Base-by-base conservation (phyloP, 2,113 vertebrate genomes). In the Athene noctua region DNA sequence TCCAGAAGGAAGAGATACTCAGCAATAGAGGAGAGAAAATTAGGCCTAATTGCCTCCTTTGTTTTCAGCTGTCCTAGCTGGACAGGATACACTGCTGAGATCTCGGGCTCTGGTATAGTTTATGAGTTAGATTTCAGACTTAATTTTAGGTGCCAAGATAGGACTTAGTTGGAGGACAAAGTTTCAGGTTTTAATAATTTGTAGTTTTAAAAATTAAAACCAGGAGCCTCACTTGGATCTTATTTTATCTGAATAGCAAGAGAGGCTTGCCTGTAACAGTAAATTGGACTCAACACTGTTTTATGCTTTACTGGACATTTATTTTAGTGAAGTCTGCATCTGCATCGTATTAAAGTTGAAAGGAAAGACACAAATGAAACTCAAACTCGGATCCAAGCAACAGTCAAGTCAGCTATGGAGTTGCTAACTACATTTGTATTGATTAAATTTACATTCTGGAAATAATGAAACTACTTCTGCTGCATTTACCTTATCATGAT, bases 381-480 rank as follows among this genome's bases (percentile, higher is more conserved):
- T 94, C 88, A 96, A 93, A 98, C 92, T 96, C 87, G 93, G 71
- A 91, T 65, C 15, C 42, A 96, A 96, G 72, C 93, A 97, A 95
- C 70, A 96, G 85, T 90, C 23, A 3, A 96, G 66, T 90, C 93
- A 92, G 91, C 86, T 92, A 74, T 55, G 90, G 80, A 97, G 94
- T 86, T 95, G 55, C 78, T 97, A 98, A 98, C 94, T 97, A 68
- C 73, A 96, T 97, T 97, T 97, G 54, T 96, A 98, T 98, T 97
- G 97, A 98, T 97, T 97, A 90, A 80, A 90, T 97, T 88, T 96
- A 93, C 91, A 97, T 97, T 96, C 81, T 91, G 87, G 90, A 92
- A 94, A 98, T 91, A 97, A 97, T 97, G 95, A 97, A 93, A 87
- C 84, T 73, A 65, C 52, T 96, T 91, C 88, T 95, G 62, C 91